A percentile compares a stretch with the other conserved stretches of the same genome.
These are phyloP conservation scores for Drosophila pectinifera DNA, from an alignment of 1,140 invertebrate genomes.

Conservation along the genomic window DNA sequence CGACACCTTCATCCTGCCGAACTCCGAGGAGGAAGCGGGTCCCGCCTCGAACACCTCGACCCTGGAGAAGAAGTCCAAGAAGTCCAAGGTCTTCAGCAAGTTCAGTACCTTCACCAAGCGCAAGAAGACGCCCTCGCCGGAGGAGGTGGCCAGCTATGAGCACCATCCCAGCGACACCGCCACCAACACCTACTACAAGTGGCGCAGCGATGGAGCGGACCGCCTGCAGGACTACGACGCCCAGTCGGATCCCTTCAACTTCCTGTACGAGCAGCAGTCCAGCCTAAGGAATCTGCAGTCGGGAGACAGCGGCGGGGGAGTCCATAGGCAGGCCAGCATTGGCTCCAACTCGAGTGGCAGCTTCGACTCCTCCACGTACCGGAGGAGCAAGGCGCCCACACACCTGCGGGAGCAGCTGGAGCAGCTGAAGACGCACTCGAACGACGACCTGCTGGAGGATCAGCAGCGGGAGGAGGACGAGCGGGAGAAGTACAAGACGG, in stretches of 20 bases:
- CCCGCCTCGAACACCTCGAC: slow-evolving; percentile 68
- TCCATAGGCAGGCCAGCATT: slow-evolving; percentile 59
- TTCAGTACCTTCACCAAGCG: slow-evolving; percentile 83
- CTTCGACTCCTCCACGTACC: slow-evolving; percentile 78
- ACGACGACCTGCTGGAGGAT: slow-evolving; percentile 65
- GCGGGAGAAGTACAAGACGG: slow-evolving; percentile 78
- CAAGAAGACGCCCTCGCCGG: slow-evolving; percentile 73
- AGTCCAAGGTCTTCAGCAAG: slow-evolving; percentile 80
- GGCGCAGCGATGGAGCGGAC: slow-evolving; percentile 71
- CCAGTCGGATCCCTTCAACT: slow-evolving; percentile 80
- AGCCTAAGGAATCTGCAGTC: slow-evolving; percentile 48
- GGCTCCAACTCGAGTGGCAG: slow-evolving; percentile 64
- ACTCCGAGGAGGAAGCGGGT: slow-evolving; percentile 53
- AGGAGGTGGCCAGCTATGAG: slow-evolving; percentile 68
- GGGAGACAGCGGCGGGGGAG: slow-evolving; percentile 3
- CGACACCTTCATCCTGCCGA: slow-evolving; percentile 75
- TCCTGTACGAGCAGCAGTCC: slow-evolving; percentile 78
- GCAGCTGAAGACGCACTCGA: slow-evolving; percentile 74
- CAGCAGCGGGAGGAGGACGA: slow-evolving; percentile 64
- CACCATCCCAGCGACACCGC: slow-evolving; percentile 82
- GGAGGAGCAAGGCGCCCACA: slow-evolving; percentile 71
- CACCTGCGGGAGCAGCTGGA: slow-evolving; percentile 74
- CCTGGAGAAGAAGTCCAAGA: slow-evolving; percentile 78
- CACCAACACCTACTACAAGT: slow-evolving; percentile 83
- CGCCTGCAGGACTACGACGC: slow-evolving; percentile 77